Evolutionary conservation across 2,888 invertebrate species (phyloP), one percentile per base, ranked within the genome.

Genomic region (Sycophila texana): DNA sequence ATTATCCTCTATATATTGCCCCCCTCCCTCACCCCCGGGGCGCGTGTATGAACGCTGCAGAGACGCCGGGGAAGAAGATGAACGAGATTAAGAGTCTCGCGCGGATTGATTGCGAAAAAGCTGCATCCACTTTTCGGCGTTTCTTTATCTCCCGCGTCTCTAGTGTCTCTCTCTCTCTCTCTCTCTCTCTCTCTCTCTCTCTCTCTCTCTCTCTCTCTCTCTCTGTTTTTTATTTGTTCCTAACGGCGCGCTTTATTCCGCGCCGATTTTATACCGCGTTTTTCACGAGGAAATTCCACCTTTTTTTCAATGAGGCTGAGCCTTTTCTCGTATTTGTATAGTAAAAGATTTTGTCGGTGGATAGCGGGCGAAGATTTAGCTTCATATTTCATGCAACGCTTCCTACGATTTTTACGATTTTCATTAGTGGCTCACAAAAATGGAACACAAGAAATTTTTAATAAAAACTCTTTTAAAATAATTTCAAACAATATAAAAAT

Each of bases 11-110:
- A 22, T 77, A 72, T 66, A 72, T 77, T 71, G 66, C 66, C 20
- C 63, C 30, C 49, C 55, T 49, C 51, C 49, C 49, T 12, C 13
- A 7, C 16, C 51, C 2, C 22, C 58, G 53, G 53, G 20, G 30
- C 26, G 68, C 63, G 39, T 20, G 39, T 74, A 65, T 47, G 74
- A 74, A 39, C 60, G 51, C n/a, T 22, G 30, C 2, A 39, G n/a
- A 55, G 16, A 18, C 49, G 67, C 1, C 26, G 26, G 26, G 26
- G 26, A 22, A 49, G 16, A 63, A 67, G 73, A 78, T 74, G 51
- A 74, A 79, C 58, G 74, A 79, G 70, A 79, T 79, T 79, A 79
- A 74, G 70, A 79, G 60, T 66, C 61, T 51, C 65, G 55, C 65
- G 55, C 16, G 71, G 39, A 77, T 72, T 66, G 65, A 49, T 71